Evolutionary conservation across 2,888 invertebrate species (phyloP), one percentile per base, ranked within the genome.

Genomic region (Trachelus troglodyta): DNA sequence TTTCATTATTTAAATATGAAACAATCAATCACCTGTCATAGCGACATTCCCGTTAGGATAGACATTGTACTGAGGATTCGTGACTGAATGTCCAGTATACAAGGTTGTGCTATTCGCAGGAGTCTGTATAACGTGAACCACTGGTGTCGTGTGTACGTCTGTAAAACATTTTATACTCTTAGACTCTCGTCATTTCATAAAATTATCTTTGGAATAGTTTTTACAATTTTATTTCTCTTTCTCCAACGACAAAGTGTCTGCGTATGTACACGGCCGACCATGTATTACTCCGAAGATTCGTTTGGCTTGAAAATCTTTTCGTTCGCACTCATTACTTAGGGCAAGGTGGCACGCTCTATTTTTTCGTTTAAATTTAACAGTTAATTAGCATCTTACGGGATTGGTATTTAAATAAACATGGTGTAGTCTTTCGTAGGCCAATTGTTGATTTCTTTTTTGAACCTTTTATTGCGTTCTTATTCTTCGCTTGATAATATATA

Each of bases 121-220:
- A 37, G 84, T 75, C 76, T 85, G 86, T 76, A 87, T 83, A 77
- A 88, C 80, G 76, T 85, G 85, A 80, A 86, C 81, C 73, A 82
- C 75, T 56, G 40, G 82, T 76, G 88, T 86, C 81, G 83, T 76
- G 69, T 86, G 86, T 71, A 87, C 85, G 85, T 83, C 89, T 89
- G 87, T 71, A 89, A 89, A 56, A 56, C 1, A 56, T 56, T 23
- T 56, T 23, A 56, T 56, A 71, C 33, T 33, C n/a, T 31, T n/a
- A 71, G 15, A 56, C 23, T 56, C 56, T 56, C 9, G 15, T 56
- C 9, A 23, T 23, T 56, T 23, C 23, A 9, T 23, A 2, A 56
- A 56, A 56, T 56, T 56, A 15, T 56, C 9, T 23, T 23, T 23
- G 23, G 23, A 56, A 23, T 23, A 23, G 9, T 56, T 56, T 56